Conservation (phyloP, 2,888 invertebrate species). For the Drosophila mulleri region DNA sequence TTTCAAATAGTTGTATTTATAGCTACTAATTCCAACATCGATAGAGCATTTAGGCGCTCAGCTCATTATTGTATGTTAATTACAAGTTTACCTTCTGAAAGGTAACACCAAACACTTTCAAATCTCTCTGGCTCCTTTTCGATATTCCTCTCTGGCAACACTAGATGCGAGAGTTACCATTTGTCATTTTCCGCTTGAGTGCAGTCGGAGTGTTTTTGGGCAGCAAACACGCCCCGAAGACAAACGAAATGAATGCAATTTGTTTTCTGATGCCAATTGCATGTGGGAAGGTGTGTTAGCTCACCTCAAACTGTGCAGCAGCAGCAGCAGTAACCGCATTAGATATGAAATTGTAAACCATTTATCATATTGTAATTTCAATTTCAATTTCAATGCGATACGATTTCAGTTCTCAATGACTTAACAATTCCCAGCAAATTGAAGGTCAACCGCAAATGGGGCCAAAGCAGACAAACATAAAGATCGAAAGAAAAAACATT, state of each 20-base stretch:
- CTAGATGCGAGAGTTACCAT: not conserved
- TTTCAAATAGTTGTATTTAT: not conserved
- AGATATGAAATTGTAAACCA: conserved; percentile 45
- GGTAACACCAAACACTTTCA: not conserved
- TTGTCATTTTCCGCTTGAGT: conserved; percentile 3
- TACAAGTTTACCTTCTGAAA: too few species aligned
- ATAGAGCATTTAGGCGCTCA: too few species aligned
- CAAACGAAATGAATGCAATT: conserved; percentile 36
- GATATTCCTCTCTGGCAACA: not conserved
- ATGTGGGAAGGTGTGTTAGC: conserved; percentile 37
- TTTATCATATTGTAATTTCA: conserved; percentile 20
- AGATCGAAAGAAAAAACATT: not conserved
- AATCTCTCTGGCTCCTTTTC: not conserved
- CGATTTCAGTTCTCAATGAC: conserved; percentile 42
- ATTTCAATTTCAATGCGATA: conserved; percentile 27
- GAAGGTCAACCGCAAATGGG: conserved; percentile 67
- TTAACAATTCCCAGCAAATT: conserved; percentile 50
- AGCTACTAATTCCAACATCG: not conserved
- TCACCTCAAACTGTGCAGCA: not conserved
- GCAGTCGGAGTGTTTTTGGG: not conserved
- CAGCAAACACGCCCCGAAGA: conserved; percentile 28
- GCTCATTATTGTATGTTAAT: not conserved
- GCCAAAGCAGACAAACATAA: conserved; percentile 17
- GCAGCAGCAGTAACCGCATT: not conserved
- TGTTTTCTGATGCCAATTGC: conserved; percentile 11